These are phyloP conservation scores for Ernsta delagoae DNA, from an alignment of 2,888 invertebrate species.

Conservation along the genomic window DNA sequence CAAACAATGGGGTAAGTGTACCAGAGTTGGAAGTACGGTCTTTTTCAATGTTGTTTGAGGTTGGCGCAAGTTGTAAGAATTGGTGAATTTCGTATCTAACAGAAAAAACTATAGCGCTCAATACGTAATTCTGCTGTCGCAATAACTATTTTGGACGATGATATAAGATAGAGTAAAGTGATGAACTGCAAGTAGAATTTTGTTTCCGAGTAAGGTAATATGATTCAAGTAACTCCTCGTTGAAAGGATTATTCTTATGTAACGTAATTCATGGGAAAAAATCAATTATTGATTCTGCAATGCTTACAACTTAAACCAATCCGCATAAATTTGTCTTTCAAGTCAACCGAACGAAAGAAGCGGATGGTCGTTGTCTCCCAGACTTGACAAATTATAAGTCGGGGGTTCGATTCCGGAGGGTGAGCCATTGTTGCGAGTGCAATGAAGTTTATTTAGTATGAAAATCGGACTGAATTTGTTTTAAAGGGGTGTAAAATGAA, in stretches of 20 bases:
- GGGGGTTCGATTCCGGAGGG: constrained; percentile 62
- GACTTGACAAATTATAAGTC: constrained; percentile 61
- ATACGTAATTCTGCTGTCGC: too few relatives aligned
- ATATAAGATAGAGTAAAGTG: too few relatives aligned
- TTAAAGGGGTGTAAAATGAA: constrained; percentile 55
- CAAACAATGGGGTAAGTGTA: constrained; percentile 62
- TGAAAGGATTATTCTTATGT: too few relatives aligned
- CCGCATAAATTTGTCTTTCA: constrained; percentile 53
- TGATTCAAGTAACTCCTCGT: too few relatives aligned
- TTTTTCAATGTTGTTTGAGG: constrained; percentile 37
- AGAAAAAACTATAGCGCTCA: too few relatives aligned
- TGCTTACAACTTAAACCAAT: constrained; percentile 46
- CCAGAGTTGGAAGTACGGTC: constrained; percentile 47
- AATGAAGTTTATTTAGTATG: constrained; percentile 76
- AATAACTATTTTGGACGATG: too few relatives aligned
- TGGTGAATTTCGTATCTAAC: too few relatives aligned
- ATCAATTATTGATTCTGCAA: background rate
- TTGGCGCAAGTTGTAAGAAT: constrained; percentile 42
- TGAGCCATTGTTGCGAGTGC: constrained; percentile 58
- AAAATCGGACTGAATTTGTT: constrained; percentile 56
- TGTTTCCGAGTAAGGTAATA: too few relatives aligned
- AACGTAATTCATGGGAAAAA: too few relatives aligned
- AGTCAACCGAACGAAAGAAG: constrained; percentile 64
- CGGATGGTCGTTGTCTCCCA: constrained; percentile 72
- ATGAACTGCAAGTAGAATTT: too few relatives aligned